These are phyloP conservation scores for Aspidiotus rigidus DNA, from an alignment of 2,888 invertebrate genomes.

Conservation along the genomic window DNA sequence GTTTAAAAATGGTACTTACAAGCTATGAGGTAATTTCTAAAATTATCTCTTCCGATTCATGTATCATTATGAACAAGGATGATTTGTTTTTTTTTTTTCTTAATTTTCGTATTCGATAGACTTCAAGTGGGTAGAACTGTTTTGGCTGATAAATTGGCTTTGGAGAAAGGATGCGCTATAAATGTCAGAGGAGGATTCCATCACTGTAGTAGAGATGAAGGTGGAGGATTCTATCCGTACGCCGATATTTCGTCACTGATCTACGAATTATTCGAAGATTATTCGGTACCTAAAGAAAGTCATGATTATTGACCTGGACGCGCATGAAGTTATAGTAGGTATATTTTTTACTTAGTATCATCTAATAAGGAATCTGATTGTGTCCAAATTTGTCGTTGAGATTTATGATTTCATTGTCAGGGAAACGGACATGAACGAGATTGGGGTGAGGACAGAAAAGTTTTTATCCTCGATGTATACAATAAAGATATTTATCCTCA, in stretches of 20 bases:
- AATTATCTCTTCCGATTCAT: conserved; percentile 2
- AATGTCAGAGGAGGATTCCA: conserved; percentile 89
- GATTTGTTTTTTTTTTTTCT: conserved; percentile 1
- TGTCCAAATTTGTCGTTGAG: not conserved
- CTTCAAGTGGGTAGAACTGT: conserved; percentile 73
- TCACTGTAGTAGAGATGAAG: conserved; percentile 65
- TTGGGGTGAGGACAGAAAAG: conserved; percentile 56
- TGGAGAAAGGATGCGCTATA: conserved; percentile 77
- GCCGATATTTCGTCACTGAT: conserved; percentile 78
- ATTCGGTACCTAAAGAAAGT: conserved; percentile 55
- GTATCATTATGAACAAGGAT: not conserved
- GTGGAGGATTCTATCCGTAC: conserved; percentile 83
- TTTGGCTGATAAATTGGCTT: conserved; percentile 68
- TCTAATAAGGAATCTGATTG: conserved; percentile 3
- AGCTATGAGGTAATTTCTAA: conserved; percentile 57
- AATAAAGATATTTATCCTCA: conserved; percentile 71
- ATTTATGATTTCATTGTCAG: conserved; percentile 43
- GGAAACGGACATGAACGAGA: conserved; percentile 83
- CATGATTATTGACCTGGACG: conserved; percentile 85
- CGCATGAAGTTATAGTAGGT: conserved; percentile 74
- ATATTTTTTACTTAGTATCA: conserved; percentile 2
- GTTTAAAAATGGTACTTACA: conserved; percentile 65
- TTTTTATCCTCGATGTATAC: conserved; percentile 84
- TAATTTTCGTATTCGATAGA: conserved; percentile 8
- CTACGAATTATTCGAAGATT: conserved; percentile 53